These are phyloP conservation scores for Luperina nickerlii DNA, from an alignment of 2,888 invertebrate species.

Conservation along the genomic window DNA sequence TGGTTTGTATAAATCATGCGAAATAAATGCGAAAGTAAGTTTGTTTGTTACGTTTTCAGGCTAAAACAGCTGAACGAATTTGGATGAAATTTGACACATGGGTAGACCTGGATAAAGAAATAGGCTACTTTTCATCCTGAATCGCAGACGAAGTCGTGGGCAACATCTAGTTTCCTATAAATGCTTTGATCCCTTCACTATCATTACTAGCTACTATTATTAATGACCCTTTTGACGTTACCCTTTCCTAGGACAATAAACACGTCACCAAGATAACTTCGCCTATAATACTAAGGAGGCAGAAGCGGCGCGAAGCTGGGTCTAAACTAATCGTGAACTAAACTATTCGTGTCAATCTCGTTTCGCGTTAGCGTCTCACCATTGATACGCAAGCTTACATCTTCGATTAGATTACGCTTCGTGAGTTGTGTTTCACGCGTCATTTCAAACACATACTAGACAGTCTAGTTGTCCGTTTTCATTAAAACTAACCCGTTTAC, in stretches of 20 bases:
- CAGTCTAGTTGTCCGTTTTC: background rate
- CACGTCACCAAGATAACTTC: background rate
- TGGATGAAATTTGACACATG: too few species aligned
- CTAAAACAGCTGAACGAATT: too few species aligned
- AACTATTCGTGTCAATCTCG: background rate
- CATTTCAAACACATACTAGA: background rate
- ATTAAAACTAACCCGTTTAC: background rate
- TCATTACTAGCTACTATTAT: background rate
- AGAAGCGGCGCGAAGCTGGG: background rate
- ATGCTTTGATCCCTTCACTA: constrained; percentile 11
- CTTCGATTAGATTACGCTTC: background rate
- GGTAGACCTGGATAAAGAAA: too few species aligned
- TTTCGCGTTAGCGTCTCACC: background rate
- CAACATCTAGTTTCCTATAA: too few species aligned
- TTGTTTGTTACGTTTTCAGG: too few species aligned
- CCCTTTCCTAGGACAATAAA: background rate
- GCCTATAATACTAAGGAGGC: background rate
- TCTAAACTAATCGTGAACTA: background rate
- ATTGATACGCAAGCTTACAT: background rate
- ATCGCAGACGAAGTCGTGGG: too few species aligned
- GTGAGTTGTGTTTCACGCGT: background rate
- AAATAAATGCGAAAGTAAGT: too few species aligned
- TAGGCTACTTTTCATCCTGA: too few species aligned
- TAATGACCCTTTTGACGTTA: background rate
- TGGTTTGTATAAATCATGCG: too few species aligned